Conservation (phyloP, 2,797 vertebrate species). For the Semotilus atromaculatus region DNA sequence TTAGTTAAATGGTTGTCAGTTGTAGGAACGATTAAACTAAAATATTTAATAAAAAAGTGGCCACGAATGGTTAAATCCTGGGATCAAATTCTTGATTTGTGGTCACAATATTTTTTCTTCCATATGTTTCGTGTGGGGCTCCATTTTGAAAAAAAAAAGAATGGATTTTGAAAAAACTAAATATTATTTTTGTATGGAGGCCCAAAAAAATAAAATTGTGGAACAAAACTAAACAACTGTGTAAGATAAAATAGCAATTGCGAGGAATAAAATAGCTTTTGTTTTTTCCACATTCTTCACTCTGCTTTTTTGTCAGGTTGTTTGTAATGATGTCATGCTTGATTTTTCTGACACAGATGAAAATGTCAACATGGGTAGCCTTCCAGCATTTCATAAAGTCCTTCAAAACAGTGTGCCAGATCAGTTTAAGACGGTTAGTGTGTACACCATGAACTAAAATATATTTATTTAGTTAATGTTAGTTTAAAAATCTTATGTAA, state of each 20-base stretch:
- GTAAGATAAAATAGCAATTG: background rate
- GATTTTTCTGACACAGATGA: conserved; percentile 65
- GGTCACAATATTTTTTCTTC: too few species aligned
- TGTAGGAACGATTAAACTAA: too few species aligned
- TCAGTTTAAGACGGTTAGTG: conserved; percentile 89
- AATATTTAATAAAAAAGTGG: too few species aligned
- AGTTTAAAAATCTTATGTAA: background rate
- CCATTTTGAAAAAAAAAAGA: background rate
- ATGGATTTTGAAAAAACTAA: too few species aligned
- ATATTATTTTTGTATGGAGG: too few species aligned
- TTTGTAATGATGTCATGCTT: background rate
- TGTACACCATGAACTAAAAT: background rate
- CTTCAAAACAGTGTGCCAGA: conserved; percentile 80
- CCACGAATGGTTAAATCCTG: too few species aligned
- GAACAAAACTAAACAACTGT: background rate
- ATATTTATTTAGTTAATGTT: background rate
- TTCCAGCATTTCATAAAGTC: conserved; percentile 80
- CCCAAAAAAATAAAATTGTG: background rate
- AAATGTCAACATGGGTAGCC: conserved; percentile 71
- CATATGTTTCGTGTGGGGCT: too few species aligned
- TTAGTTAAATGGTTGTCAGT: too few species aligned
- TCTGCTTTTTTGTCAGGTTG: background rate
- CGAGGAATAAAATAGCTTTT: background rate
- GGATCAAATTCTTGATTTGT: too few species aligned
- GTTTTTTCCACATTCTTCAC: background rate